phyloP scores from a whole-genome alignment of 2,797 vertebrate species.

The Melanogrammus aeglefinus region DNA sequence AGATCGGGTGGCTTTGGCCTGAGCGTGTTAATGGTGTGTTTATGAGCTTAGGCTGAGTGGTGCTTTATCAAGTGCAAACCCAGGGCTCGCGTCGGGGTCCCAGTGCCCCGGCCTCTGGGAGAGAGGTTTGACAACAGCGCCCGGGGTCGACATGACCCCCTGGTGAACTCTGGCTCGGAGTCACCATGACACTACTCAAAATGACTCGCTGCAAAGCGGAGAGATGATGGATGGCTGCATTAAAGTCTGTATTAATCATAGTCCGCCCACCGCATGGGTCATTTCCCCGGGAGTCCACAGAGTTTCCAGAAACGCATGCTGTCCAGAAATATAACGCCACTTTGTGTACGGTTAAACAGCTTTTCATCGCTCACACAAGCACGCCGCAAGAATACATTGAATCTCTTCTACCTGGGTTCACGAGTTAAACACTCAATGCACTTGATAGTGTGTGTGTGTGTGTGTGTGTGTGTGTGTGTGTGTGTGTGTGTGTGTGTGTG shows the following conservation, averaged over 20 bases:
- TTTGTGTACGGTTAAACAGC: too few species aligned
- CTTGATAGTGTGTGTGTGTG: conserved; percentile 16
- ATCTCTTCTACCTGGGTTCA: neutral
- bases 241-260: neutral
- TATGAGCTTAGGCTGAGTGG: conserved; percentile 66
- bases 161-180: conserved; percentile 31
- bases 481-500: conserved; percentile 43
- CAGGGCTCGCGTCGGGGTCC: conserved; percentile 24
- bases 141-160: conserved; percentile 36
- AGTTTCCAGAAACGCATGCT: too few species aligned
- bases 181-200: conserved; percentile 25
- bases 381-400: too few species aligned
- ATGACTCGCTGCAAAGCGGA: conserved; percentile 5
- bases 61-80: conserved; percentile 63
- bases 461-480: conserved; percentile 22
- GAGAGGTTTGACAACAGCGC: neutral
- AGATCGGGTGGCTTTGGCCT: conserved; percentile 61
- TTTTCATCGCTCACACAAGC: too few species aligned
- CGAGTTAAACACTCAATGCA: neutral
- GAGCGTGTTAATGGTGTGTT: conserved; percentile 69
- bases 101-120: conserved; percentile 20
- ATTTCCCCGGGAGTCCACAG: too few species aligned
- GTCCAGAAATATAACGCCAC: too few species aligned
- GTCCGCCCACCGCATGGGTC: neutral
- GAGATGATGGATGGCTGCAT: conserved; percentile 7